These are phyloP conservation scores for Sus cebifrons DNA, from an alignment of 2,797 vertebrate genomes.

Conservation along the genomic window DNA sequence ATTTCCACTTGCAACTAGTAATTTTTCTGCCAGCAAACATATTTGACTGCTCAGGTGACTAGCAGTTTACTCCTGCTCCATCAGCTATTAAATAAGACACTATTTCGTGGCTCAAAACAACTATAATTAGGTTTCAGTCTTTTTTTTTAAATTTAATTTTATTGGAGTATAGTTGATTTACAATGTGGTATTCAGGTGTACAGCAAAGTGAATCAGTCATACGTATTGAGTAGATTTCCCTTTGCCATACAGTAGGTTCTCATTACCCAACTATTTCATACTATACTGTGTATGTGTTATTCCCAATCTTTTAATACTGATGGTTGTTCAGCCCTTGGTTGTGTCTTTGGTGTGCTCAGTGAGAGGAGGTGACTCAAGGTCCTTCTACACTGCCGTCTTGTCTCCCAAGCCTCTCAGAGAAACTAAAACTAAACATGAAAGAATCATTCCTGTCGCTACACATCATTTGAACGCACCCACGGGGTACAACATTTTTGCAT, in stretches of 20 bases:
- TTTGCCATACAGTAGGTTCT: too few species aligned
- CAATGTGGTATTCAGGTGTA: too few species aligned
- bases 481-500: constrained; percentile 29
- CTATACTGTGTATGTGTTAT: too few species aligned
- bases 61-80: not conserved
- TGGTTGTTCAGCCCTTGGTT: not conserved
- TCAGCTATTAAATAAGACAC: not conserved
- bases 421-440: constrained; percentile 53
- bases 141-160: too few species aligned
- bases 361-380: not conserved
- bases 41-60: constrained; percentile 25
- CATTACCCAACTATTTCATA: too few species aligned
- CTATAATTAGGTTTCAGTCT: not conserved
- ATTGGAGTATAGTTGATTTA: too few species aligned
- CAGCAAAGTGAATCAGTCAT: too few species aligned
- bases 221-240: too few species aligned
- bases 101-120: constrained; percentile 49
- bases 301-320: too few species aligned
- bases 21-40: constrained; percentile 64
- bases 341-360: too few species aligned
- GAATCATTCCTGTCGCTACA: constrained; percentile 58
- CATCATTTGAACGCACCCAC: constrained; percentile 28
- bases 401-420: not conserved
- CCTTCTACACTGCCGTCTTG: not conserved
- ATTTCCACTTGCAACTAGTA: constrained; percentile 61